These are phyloP conservation scores for Deilephila porcellus DNA, from an alignment of 2,888 invertebrate species.

Conservation along the genomic window DNA sequence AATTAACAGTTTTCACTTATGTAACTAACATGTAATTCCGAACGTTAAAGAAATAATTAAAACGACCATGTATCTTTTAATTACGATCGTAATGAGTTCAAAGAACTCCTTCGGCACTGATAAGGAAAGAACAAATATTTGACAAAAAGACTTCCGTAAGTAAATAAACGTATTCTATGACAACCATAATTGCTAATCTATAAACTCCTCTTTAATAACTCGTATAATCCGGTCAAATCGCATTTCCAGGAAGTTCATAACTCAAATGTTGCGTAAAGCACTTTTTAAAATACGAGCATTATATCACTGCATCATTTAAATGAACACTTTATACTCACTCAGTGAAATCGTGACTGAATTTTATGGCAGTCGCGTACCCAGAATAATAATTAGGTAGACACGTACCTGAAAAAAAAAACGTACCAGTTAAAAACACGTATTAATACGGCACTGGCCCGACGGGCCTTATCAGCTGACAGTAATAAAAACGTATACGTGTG, in stretches of 20 bases:
- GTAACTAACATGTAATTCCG: neutral
- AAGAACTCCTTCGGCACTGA: neutral
- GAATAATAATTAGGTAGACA: conserved; percentile 52
- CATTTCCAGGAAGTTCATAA: neutral
- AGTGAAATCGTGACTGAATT: conserved; percentile 46
- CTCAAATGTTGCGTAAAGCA: neutral
- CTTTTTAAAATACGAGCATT: conserved; percentile 10
- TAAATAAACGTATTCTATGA: too few relatives aligned
- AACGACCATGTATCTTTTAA: neutral
- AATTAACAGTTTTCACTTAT: neutral
- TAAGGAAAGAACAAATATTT: neutral
- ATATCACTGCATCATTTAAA: conserved; percentile 36
- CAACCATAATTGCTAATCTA: too few relatives aligned
- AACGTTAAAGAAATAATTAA: neutral
- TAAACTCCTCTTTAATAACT: too few relatives aligned
- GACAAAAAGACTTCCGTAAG: neutral
- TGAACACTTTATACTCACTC: conserved; percentile 50
- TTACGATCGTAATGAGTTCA: conserved; percentile 6
- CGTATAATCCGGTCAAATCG: neutral
- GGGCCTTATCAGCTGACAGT: conserved; percentile 16
- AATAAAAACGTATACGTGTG: conserved; percentile 21
- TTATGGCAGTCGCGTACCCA: conserved; percentile 43
- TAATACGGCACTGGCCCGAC: conserved; percentile 17
- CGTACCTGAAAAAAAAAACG: conserved; percentile 59
- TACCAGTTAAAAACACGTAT: conserved; percentile 35